These are phyloP conservation scores for Thecocarcelia acutangulata DNA, from an alignment of 2,888 invertebrate genomes.

Conservation along the genomic window DNA sequence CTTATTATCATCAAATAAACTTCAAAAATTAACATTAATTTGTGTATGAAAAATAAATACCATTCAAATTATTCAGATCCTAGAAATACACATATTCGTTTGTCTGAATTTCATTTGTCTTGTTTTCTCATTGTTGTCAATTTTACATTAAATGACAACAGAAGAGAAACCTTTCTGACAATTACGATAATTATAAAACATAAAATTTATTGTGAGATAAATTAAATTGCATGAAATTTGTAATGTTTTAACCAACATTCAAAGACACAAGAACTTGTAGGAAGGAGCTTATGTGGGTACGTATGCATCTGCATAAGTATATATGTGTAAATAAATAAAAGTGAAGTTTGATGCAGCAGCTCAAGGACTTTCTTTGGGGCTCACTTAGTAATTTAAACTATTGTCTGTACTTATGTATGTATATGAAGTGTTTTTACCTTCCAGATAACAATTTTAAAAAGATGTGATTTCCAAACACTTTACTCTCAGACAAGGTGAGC, in stretches of 20 bases:
- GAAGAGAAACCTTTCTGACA: conserved; percentile 38
- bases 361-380: no score
- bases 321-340: no score
- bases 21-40: not conserved
- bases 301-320: no score
- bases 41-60: not conserved
- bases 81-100: not conserved
- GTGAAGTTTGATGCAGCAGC: no score
- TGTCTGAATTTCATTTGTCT: not conserved
- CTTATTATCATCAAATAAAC: no score
- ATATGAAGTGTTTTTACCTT: no score
- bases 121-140: conserved; percentile 23
- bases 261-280: conserved; percentile 4
- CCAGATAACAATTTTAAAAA: no score
- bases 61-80: no score
- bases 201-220: conserved; percentile 59
- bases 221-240: conserved; percentile 59
- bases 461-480: no score
- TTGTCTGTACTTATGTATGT: no score
- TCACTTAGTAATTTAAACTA: no score
- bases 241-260: conserved; percentile 31
- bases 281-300: not conserved
- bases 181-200: conserved; percentile 58
- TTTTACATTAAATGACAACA: not conserved
- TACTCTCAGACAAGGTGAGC: no score